These are phyloP conservation scores for Drosophila borealis DNA, from an alignment of 2,888 invertebrate genomes.

Conservation along the genomic window DNA sequence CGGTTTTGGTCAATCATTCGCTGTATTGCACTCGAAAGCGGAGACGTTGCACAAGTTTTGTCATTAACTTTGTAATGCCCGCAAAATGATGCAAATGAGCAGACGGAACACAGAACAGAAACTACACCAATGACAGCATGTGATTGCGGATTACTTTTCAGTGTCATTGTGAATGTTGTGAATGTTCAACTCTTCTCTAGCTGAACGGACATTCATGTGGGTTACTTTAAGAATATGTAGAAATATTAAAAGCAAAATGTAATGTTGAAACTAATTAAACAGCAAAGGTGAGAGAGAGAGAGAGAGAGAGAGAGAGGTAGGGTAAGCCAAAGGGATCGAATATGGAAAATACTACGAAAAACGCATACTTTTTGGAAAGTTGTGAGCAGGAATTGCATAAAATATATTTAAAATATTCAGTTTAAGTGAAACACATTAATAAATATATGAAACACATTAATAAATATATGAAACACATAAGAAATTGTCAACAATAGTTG, in stretches of 20 bases:
- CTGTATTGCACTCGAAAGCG: constrained; percentile 45
- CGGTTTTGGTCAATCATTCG: constrained; percentile 54
- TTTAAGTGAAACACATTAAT: no score
- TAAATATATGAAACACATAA: no score
- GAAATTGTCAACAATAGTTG: no score
- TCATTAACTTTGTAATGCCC: constrained; percentile 60
- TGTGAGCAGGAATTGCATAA: no score
- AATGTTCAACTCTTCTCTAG: constrained; percentile 4
- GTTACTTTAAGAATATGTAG: background rate
- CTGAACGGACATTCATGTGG: background rate
- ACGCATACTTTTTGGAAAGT: no score
- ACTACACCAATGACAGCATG: constrained; percentile 24
- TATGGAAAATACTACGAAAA: background rate
- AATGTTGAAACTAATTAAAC: background rate
- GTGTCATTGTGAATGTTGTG: constrained; percentile 3
- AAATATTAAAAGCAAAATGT: background rate
- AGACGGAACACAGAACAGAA: constrained; percentile 13
- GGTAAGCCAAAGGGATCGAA: background rate
- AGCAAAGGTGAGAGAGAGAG: background rate
- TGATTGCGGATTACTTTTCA: constrained; percentile 29
- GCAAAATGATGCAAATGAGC: constrained; percentile 53
- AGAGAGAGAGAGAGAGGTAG: background rate
- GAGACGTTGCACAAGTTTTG: constrained; percentile 49
- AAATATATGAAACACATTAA: no score
- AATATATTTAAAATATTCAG: no score